Percentiles rank a stretch among this genome's conserved stretches.
Evolutionary conservation across 2,113 vertebrate genomes (phyloP).

Genomic region (Muntiacus reevesi): DNA sequence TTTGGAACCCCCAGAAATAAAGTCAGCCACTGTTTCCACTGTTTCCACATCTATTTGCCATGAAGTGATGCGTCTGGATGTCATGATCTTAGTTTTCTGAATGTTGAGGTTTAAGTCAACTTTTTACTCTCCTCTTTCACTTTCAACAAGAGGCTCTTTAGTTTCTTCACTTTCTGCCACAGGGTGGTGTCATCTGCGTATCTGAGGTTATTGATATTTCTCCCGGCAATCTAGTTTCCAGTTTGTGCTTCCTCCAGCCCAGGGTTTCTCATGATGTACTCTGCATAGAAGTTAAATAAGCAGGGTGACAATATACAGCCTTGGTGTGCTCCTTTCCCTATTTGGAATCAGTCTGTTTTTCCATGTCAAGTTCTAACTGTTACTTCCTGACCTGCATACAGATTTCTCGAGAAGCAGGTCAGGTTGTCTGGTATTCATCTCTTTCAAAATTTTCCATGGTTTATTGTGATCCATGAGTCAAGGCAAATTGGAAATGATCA

Average conservation of each 20-base stretch:
- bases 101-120: neutral
- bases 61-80: neutral
- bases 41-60: neutral
- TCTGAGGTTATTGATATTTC: neutral
- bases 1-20: neutral
- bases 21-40: neutral
- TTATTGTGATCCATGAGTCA: neutral
- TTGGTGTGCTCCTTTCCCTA: neutral
- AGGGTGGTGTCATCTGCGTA: neutral
- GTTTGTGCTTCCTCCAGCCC: neutral
- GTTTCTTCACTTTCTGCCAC: neutral
- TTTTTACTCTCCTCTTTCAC: neutral
- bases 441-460: neutral
- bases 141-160: neutral
- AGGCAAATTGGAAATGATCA: neutral
- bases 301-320: neutral
- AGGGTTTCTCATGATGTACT: neutral
- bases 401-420: neutral
- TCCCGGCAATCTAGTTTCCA: rapidly evolving
- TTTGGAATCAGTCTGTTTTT: too few species aligned
- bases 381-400: neutral
- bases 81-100: neutral
- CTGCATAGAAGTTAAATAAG: neutral
- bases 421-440: neutral
- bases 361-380: too few species aligned